These are phyloP conservation scores for Palythoa grandis DNA, from an alignment of 92 coral and sea anemone genomes.

Conservation along the genomic window DNA sequence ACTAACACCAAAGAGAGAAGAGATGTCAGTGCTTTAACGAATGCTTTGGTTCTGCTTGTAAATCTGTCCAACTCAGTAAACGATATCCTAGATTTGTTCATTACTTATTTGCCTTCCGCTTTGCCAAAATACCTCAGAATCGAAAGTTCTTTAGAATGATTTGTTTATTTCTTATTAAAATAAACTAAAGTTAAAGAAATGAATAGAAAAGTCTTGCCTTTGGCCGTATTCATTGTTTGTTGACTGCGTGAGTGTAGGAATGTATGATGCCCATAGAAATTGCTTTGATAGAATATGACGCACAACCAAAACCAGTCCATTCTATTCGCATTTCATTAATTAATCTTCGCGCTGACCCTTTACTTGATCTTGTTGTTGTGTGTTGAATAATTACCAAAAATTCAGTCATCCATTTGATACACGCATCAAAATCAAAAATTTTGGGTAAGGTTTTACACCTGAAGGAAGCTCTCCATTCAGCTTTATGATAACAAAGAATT, in stretches of 20 bases:
- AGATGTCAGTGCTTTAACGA: not conserved
- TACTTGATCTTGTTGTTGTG: constrained; percentile 25
- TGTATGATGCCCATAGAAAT: constrained; percentile 31
- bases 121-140: constrained; percentile 26
- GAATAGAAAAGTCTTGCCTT: constrained; percentile 28
- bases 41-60: not conserved
- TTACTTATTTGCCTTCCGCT: not conserved
- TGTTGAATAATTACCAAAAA: constrained; percentile 16
- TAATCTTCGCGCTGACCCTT: constrained; percentile 41
- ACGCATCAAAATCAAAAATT: not conserved
- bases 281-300: constrained; percentile 32
- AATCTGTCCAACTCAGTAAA: not conserved
- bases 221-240: constrained; percentile 17
- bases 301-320: constrained; percentile 17
- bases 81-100: not conserved
- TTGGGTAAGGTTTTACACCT: constrained; percentile 23
- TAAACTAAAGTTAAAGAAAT: constrained; percentile 20
- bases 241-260: constrained; percentile 41
- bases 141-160: constrained; percentile 29
- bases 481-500: not conserved
- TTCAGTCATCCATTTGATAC: constrained; percentile 37
- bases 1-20: not conserved
- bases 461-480: not conserved
- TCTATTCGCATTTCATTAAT: constrained; percentile 16
- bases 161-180: constrained; percentile 22